These are phyloP conservation scores for Hippoglossus stenolepis DNA, from an alignment of 2,113 vertebrate species.

Conservation along the genomic window DNA sequence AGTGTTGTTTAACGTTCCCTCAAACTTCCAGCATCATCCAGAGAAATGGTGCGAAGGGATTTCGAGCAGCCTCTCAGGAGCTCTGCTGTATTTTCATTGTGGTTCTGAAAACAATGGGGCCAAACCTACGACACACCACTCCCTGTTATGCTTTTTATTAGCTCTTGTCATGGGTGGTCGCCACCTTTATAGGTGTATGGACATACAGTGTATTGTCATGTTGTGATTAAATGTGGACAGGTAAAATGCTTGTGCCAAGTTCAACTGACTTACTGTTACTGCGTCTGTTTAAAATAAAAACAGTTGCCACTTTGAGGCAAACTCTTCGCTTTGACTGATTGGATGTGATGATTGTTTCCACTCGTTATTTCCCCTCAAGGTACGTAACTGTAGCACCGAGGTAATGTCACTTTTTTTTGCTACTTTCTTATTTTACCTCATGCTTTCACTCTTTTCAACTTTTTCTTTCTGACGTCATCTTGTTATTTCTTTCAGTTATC, in stretches of 20 bases:
- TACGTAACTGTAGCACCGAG: conserved; percentile 29
- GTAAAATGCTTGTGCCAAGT: conserved; percentile 14
- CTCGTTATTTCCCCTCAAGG: conserved; percentile 41
- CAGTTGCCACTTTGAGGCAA: conserved; percentile 37
- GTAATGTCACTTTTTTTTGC: conserved; percentile 45
- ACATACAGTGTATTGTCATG: conserved; percentile 6
- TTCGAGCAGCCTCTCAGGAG: neutral
- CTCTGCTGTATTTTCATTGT: neutral
- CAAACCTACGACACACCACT: conserved; percentile 12
- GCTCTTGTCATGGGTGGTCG: conserved; percentile 21
- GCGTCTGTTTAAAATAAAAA: conserved; percentile 60
- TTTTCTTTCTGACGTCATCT: conserved; percentile 3
- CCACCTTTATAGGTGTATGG: conserved; percentile 19
- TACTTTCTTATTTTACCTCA: conserved; percentile 15
- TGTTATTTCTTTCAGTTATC: conserved; percentile 48
- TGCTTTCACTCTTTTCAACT: neutral
- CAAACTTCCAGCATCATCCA: neutral
- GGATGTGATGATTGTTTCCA: conserved; percentile 61
- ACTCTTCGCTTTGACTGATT: conserved; percentile 54
- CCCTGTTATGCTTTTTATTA: conserved; percentile 2
- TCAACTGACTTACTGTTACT: neutral
- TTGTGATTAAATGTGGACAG: conserved; percentile 8
- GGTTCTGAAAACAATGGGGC: neutral
- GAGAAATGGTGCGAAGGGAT: neutral
- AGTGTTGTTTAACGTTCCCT: neutral